Conservation (phyloP, 2,113 vertebrate species). For the Riparia riparia region DNA sequence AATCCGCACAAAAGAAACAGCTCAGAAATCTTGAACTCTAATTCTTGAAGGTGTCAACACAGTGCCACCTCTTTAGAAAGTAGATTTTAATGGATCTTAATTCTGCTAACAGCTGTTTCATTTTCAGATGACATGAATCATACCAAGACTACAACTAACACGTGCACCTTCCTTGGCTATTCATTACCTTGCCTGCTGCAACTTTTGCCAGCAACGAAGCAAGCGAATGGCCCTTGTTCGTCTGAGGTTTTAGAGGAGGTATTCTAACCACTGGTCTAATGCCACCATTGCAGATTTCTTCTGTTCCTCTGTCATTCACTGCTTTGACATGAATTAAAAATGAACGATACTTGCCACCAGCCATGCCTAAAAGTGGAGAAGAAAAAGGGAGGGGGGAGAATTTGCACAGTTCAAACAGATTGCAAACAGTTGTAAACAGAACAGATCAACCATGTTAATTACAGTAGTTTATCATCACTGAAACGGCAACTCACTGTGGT, state of each 20-base stretch:
- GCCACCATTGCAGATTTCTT: conserved; percentile 84
- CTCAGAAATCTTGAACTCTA: neutral
- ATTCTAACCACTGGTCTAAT: conserved; percentile 91
- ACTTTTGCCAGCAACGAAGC: conserved; percentile 94
- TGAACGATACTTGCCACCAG: conserved; percentile 97
- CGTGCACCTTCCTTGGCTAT: neutral
- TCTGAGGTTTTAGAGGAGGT: conserved; percentile 89
- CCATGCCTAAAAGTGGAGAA: conserved; percentile 84
- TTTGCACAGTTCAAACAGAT: neutral
- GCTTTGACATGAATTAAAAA: conserved; percentile 99
- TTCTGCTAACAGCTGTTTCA: neutral
- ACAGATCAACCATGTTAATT: neutral
- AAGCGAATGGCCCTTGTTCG: conserved; percentile 90
- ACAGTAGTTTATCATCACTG: neutral
- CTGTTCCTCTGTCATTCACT: conserved; percentile 89
- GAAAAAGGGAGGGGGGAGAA: accelerated
- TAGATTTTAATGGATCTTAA: neutral
- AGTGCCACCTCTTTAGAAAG: neutral
- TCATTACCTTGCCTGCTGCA: conserved; percentile 93
- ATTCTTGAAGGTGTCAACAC: neutral
- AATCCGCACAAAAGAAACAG: neutral
- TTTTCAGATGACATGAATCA: neutral
- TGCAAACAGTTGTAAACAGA: neutral
- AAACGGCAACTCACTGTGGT: neutral
- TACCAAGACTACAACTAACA: neutral